Evolutionary conservation across 1,140 invertebrate species (phyloP), one percentile per base, ranked within the genome.

Genomic region (Pseudomyrmex cubaensis): DNA sequence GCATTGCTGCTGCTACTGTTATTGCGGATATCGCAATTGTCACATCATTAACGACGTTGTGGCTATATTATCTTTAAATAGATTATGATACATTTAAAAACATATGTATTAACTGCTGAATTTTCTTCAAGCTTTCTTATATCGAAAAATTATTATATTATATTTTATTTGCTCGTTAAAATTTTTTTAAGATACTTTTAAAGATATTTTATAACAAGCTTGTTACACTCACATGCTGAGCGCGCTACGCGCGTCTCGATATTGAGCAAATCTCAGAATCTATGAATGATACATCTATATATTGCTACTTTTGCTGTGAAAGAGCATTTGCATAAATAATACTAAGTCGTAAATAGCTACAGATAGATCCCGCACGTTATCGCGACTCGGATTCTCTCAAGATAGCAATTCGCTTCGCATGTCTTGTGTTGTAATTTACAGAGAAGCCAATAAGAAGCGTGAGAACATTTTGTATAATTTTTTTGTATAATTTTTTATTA

Each of bases 261-360:
- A 61, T 74, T 17, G 35, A 61, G 13, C 12, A 5, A 62, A 75
- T 25, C 12, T 2, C 22, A n/a, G 64, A 64, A 76, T 52, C 22
- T 76, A 64, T 52, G 44, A 75, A 46, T 75, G 59, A 75, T 15
- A 56, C 54, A 8, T 54, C 15, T 35, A 4, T 35, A 35, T 35
- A 35, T 15, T 2, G 54, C 15, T 64, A 52, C 5, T 44, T 22
- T 64, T 5, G 57, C 46, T 75, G 44, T 57, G 35, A 73, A 46
- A 48, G n/a, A 10, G 44, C 22, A 63, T 75, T 52, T 63, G 46
- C 73, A 35, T 52, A 63, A 63, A 46, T n/a, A 75, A 75, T 50
- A 44, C 1, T 35, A 35, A 35, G 10, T 15, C 46, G 5, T 35
- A 75, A 75, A 63, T 17, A 75, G 10, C 63, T 63, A 63, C n/a